phyloP scores from a whole-genome alignment of 1,140 invertebrate species.

The Drepana arcuata region DNA sequence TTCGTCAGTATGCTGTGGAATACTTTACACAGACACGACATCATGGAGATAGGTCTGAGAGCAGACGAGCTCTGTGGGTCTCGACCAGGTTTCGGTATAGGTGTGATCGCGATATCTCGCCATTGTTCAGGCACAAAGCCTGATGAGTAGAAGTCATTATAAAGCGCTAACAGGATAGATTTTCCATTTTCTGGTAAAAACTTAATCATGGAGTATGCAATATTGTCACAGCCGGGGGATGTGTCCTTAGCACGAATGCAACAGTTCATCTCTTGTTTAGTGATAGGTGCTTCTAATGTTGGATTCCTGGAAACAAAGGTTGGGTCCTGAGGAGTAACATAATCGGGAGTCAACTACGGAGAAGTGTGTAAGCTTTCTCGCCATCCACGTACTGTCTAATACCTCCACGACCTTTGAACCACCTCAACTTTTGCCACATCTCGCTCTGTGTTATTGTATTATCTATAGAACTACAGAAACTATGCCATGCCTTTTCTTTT shows the following conservation, averaged over 20 bases:
- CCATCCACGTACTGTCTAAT: not conserved
- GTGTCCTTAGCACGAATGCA: slow-evolving; percentile 14
- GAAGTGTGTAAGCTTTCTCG: slow-evolving; percentile 4
- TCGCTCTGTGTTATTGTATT: slow-evolving; percentile 6
- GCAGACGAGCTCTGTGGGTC: not conserved
- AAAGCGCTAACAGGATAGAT: not conserved
- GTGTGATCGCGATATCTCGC: not conserved
- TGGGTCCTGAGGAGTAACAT: slow-evolving; percentile 9
- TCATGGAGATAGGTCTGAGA: slow-evolving; percentile 1
- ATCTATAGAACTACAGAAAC: slow-evolving; percentile 13
- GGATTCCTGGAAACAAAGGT: slow-evolving; percentile 5
- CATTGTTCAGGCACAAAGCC: not conserved
- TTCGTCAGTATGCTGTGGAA: not conserved
- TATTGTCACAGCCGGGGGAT: slow-evolving; percentile 12
- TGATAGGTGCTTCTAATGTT: slow-evolving; percentile 6
- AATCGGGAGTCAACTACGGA: slow-evolving; percentile 17
- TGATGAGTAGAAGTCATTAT: not conserved
- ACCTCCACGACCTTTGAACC: slow-evolving; percentile 15
- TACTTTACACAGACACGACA: not conserved
- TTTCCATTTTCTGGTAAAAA: slow-evolving; percentile 1
- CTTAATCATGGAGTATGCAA: slow-evolving; percentile 17
- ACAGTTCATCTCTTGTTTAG: slow-evolving; percentile 9
- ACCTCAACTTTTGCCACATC: slow-evolving; percentile 18
- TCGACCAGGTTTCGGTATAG: not conserved
- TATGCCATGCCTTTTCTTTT: slow-evolving; percentile 9